phyloP scores from a whole-genome alignment of 1,140 invertebrate species.

The Drosophila watanabei region DNA sequence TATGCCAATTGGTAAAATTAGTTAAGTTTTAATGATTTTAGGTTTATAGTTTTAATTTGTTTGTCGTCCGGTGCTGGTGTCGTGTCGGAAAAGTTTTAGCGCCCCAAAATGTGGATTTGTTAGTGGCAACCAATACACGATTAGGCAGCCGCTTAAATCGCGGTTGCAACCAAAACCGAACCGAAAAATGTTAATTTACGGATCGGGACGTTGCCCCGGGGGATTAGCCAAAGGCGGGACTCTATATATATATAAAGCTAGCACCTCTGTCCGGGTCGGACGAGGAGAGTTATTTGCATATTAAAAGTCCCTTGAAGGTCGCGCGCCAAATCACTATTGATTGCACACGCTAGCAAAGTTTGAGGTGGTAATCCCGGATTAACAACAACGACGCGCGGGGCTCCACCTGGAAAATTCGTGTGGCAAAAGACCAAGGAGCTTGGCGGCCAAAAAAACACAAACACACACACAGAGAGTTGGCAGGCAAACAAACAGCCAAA shows the following conservation, averaged over 20 bases:
- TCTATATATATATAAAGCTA: background rate
- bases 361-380: constrained; percentile 21
- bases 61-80: background rate
- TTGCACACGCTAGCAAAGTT: constrained; percentile 15
- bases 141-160: constrained; percentile 6
- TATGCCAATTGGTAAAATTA: constrained; percentile 13
- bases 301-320: constrained; percentile 22
- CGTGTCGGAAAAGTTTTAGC: background rate
- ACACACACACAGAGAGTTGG: background rate
- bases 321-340: constrained; percentile 19
- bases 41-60: constrained; percentile 23
- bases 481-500: constrained; percentile 14
- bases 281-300: constrained; percentile 12
- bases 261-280: background rate
- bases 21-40: constrained; percentile 19
- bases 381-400: background rate
- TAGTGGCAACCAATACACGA: constrained; percentile 5
- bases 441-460: background rate
- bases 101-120: constrained; percentile 7
- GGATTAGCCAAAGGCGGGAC: background rate
- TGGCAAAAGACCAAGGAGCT: constrained; percentile 10
- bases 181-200: constrained; percentile 30
- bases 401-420: constrained; percentile 18
- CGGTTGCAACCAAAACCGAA: background rate
- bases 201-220: constrained; percentile 7